Percentiles rank a stretch among this genome's conserved stretches.
Evolutionary conservation across 2,797 vertebrate genomes (phyloP).

Genomic region (Xiphophorus birchmanni): DNA sequence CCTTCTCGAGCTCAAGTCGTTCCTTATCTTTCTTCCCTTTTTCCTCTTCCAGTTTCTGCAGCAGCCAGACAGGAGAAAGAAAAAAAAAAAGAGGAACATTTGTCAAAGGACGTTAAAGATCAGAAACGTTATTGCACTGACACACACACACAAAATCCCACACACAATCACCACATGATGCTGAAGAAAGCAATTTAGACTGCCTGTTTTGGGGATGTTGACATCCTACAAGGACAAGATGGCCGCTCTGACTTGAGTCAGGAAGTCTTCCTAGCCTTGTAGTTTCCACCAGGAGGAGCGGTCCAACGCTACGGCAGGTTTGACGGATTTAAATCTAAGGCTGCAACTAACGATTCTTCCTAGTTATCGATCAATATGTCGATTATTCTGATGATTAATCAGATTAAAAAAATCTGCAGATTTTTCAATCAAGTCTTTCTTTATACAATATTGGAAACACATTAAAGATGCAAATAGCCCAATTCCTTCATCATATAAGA

Average conservation of each 20-base stretch:
- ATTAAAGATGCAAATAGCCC: too few relatives aligned
- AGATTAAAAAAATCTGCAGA: too few relatives aligned
- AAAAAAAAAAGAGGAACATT: conserved; percentile 1
- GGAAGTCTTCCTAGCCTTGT: conserved; percentile 56
- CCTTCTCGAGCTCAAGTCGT: conserved; percentile 91
- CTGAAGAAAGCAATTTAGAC: conserved; percentile 44
- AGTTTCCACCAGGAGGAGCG: conserved; percentile 57
- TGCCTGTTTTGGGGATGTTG: conserved; percentile 61
- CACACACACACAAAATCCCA: conserved; percentile 70
- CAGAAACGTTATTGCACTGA: conserved; percentile 43
- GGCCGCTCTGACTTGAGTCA: conserved; percentile 55
- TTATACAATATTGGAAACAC: too few relatives aligned
- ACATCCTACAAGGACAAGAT: conserved; percentile 69
- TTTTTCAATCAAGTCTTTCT: too few relatives aligned
- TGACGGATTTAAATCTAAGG: conserved; percentile 43
- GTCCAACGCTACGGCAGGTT: conserved; percentile 75
- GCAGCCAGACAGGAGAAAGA: conserved; percentile 74
- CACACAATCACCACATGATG: conserved; percentile 55
- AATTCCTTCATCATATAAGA: too few relatives aligned
- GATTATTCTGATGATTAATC: too few relatives aligned
- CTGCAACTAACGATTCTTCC: too few relatives aligned
- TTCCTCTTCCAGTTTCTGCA: conserved; percentile 98
- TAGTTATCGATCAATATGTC: too few relatives aligned
- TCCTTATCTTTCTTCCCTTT: conserved; percentile 97
- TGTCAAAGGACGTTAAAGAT: conserved; percentile 27